Evolutionary conservation across 2,888 invertebrate species (phyloP).

Genomic region (Thera obeliscata): DNA sequence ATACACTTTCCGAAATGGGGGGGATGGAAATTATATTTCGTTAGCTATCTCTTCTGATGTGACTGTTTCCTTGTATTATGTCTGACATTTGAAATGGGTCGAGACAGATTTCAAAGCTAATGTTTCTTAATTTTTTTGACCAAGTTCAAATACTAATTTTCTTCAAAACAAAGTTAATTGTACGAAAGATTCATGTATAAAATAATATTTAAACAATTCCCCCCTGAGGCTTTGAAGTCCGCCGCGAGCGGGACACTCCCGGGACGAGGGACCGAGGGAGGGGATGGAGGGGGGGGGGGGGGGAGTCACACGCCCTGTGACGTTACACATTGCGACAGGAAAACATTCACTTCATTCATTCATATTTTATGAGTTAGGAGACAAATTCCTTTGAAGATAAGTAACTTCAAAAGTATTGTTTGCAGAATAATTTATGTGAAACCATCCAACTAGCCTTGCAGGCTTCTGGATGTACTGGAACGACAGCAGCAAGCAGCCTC

Average conservation of each 20-base stretch:
- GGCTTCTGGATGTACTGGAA: too few relatives aligned
- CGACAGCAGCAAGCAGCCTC: too few relatives aligned
- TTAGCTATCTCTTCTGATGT: too few relatives aligned
- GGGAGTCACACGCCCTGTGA: not conserved
- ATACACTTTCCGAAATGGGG: too few relatives aligned
- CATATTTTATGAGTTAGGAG: slow-evolving; percentile 10
- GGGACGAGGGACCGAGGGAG: not conserved
- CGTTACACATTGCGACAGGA: slow-evolving; percentile 8
- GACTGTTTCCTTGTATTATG: too few relatives aligned
- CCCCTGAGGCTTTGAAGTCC: slow-evolving; percentile 3
- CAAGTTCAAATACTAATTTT: not conserved
- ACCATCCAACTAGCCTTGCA: too few relatives aligned
- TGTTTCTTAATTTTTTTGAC: not conserved
- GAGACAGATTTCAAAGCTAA: too few relatives aligned
- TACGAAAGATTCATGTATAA: not conserved
- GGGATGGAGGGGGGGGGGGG: not conserved
- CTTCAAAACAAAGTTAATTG: not conserved
- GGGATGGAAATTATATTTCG: too few relatives aligned
- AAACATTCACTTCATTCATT: slow-evolving; percentile 16
- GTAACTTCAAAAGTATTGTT: too few relatives aligned
- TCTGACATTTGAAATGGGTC: too few relatives aligned
- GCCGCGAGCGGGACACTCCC: not conserved
- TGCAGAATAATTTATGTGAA: too few relatives aligned
- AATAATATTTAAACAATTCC: slow-evolving; percentile 1
- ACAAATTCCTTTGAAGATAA: too few relatives aligned